phyloP scores from a whole-genome alignment of 2,797 vertebrate genomes.

The Leuciscus waleckii region DNA sequence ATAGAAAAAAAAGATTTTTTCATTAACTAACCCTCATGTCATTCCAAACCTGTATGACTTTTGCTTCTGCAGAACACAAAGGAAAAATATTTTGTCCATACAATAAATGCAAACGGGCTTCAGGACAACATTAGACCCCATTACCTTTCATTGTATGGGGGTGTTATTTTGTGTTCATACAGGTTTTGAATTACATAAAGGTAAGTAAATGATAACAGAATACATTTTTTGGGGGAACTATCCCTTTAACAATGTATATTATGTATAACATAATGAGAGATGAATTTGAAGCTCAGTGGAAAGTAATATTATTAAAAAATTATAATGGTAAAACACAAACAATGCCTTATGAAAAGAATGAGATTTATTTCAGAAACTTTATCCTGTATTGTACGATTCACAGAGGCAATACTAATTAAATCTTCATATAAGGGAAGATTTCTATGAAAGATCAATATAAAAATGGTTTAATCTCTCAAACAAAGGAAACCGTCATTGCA shows the following conservation, averaged over 20 bases:
- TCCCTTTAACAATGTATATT: neutral
- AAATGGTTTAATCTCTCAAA: constrained; percentile 72
- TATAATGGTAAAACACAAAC: constrained; percentile 22
- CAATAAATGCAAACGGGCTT: neutral
- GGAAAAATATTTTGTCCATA: neutral
- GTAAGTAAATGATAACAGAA: neutral
- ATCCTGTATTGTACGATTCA: constrained; percentile 58
- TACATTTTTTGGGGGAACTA: neutral
- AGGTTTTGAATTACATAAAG: neutral
- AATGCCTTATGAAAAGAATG: constrained; percentile 19
- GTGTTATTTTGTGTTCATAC: neutral
- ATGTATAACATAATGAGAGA: neutral
- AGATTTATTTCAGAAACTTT: constrained; percentile 28
- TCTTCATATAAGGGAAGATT: constrained; percentile 39
- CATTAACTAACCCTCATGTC: neutral
- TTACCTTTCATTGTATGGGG: neutral
- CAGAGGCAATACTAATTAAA: constrained; percentile 47
- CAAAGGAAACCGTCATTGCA: constrained; percentile 73
- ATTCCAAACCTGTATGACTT: neutral
- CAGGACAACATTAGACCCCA: neutral
- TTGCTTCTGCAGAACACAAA: neutral
- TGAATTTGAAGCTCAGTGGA: neutral
- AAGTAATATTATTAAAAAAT: neutral
- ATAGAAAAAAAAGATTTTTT: neutral
- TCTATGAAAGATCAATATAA: constrained; percentile 74